Evolutionary conservation across 2,113 vertebrate genomes (phyloP), one percentile per base, ranked within the genome.

Genomic region (Scomber colias): DNA sequence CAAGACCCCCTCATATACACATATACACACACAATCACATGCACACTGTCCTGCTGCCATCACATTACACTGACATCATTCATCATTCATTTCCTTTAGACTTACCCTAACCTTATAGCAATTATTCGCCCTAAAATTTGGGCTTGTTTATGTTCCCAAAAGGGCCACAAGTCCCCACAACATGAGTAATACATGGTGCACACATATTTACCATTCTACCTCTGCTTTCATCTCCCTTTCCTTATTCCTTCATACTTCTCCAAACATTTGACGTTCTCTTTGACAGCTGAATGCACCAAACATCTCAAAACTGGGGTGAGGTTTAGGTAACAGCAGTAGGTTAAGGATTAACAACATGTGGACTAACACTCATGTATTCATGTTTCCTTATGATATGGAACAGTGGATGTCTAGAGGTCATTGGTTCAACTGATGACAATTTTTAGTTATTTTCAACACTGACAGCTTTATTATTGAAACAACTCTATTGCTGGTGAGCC

Each of bases 1-100:
- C 51, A 49, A 13, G 35, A 50, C 27, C 56, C 56, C 3, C n/a
- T n/a, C 46, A 12, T 48, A 71, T 21, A 10, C 55, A 55, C 61
- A 57, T 65, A 66, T 59, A 60, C 70, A 65, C 74, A 76, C 24
- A 61, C 46, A 64, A 57, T 66, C 69, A 56, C 65, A 53, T 27
- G 24, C 77, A 63, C 44, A 46, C 61, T 50, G 16, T 27, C 64
- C 16, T 17, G 5, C 35, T 55, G 45, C 40, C 8, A 19, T 55
- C 31, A 69, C 51, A 69, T 51, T 69, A 27, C n/a, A 50, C 21
- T 65, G 46, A 9, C 46, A 21, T 40, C 1, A 21, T 21, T 21
- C 21, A 21, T 21, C 46, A 64, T 27, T 19, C 12, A 49, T 13
- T 19, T 16, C 19, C 19, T 15, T 19, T 19, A 49, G 46, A 70